Evolutionary conservation across 2,113 vertebrate genomes (phyloP), one percentile per base, ranked within the genome.

Genomic region (Apaloderma vittatum): DNA sequence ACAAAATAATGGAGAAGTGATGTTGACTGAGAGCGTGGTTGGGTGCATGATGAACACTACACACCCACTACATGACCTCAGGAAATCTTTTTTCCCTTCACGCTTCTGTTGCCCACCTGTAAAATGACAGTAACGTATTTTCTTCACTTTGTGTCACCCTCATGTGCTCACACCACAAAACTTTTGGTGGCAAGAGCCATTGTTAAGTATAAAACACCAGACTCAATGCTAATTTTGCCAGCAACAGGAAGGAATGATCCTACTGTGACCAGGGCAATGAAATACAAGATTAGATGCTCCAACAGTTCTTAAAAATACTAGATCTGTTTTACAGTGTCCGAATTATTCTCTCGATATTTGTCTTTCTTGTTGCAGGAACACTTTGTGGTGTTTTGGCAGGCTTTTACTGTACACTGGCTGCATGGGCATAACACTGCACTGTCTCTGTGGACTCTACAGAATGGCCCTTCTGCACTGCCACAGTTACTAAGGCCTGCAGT

Each of bases 291-390:
- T 12, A 86, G 55, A 36, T 51, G 36, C 46, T 73, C 27, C 6
- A 8, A 17, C 19, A 18, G 12, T 45, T 78, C 67, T 61, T 61
- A 68, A 57, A 61, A 48, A 27, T 54, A 65, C 27, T 18, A 58
- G 34, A 65, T 5, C 29, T 68, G 34, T 15, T 61, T 63, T 37
- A 14, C 22, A 32, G 10, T 30, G 29, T 36, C 46, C 75, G 22
- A 14, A 12, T 18, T 40, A 68, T 55, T 20, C 17, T 71, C 29
- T 58, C 9, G 68, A 27, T 5, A 8, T 48, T 88, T 63, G 2
- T 36, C 57, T 92, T n/a, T 54, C 34, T 83, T 67, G 18, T 73
- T 93, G 52, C 86, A 97, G 93, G 65, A 77, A 52, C 13, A 30
- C 9, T 43, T 14, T 32, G 7, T 18, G 58, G n/a, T 36, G 40